Percentiles rank a stretch among this genome's conserved stretches.
Evolutionary conservation across 2,113 vertebrate genomes (phyloP).

Genomic region (Labeo catla): DNA sequence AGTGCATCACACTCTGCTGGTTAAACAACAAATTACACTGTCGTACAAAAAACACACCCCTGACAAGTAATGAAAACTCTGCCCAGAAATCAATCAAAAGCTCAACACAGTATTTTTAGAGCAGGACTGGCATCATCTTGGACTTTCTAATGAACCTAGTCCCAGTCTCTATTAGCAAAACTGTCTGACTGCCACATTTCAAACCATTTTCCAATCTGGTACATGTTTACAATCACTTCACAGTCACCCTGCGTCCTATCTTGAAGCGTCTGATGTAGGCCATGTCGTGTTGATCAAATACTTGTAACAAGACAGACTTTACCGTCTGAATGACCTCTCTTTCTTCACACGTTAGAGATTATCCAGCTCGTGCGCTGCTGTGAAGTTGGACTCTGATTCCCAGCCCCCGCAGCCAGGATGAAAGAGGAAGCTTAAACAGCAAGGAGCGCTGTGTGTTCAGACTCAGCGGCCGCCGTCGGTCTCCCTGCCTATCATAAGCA

Average conservation of each 20-base stretch:
- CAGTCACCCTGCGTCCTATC: not conserved
- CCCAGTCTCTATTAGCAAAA: not conserved
- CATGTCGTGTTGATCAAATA: conserved; percentile 22
- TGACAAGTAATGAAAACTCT: not conserved
- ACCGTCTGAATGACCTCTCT: conserved; percentile 32
- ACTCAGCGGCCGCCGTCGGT: not conserved
- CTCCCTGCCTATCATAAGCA: conserved; percentile 23
- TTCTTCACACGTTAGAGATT: conserved; percentile 30
- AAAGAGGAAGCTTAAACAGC: conserved; percentile 47
- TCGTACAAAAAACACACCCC: not conserved
- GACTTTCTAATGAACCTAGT: not conserved
- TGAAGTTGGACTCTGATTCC: conserved; percentile 43
- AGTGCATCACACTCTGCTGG: not conserved
- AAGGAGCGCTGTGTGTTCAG: conserved; percentile 14
- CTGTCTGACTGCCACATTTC: not conserved
- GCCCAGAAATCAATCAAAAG: not conserved
- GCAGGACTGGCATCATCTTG: not conserved
- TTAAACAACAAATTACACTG: not conserved
- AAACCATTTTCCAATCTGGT: not conserved
- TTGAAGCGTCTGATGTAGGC: not conserved
- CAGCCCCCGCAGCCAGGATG: conserved; percentile 45
- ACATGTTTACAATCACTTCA: not conserved
- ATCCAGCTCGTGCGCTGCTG: conserved; percentile 16
- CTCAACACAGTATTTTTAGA: not conserved
- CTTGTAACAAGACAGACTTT: conserved; percentile 19